phyloP scores from a whole-genome alignment of 2,888 invertebrate genomes.

The Cactoblastis cactorum region DNA sequence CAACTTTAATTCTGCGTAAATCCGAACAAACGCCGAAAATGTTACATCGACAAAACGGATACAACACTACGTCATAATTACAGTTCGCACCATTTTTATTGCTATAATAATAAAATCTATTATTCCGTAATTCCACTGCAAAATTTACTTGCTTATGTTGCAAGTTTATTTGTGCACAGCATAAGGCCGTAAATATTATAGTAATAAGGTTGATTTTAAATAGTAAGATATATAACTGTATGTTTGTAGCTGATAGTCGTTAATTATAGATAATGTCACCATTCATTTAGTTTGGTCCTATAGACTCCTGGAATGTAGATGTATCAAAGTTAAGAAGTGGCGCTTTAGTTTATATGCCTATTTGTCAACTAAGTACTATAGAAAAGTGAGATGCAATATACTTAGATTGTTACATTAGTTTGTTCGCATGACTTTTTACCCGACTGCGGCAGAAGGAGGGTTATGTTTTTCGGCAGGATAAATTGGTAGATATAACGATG shows the following conservation, averaged over 20 bases:
- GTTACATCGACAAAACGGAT: constrained; percentile 4
- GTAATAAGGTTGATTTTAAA: neutral
- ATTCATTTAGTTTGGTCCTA: constrained; percentile 7
- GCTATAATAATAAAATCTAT: neutral
- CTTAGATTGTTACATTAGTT: no score
- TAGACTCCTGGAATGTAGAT: neutral
- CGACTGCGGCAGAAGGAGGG: no score
- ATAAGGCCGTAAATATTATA: neutral
- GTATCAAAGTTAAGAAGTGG: neutral
- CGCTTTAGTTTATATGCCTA: neutral
- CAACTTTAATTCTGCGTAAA: constrained; percentile 7
- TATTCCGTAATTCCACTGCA: neutral
- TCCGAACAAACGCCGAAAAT: neutral
- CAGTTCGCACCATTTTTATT: neutral
- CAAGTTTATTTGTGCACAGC: neutral
- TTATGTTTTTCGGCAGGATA: no score
- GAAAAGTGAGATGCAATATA: no score
- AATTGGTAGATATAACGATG: no score
- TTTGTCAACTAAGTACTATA: no score
- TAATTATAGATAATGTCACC: constrained; percentile 8
- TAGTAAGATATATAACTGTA: neutral
- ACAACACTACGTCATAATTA: neutral
- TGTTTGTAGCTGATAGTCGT: neutral
- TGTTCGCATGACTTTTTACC: no score
- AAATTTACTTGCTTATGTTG: neutral